Percentiles rank a stretch among this genome's conserved stretches.
Conservation (phyloP, 2,888 invertebrate species). For the Blera fallax region DNA sequence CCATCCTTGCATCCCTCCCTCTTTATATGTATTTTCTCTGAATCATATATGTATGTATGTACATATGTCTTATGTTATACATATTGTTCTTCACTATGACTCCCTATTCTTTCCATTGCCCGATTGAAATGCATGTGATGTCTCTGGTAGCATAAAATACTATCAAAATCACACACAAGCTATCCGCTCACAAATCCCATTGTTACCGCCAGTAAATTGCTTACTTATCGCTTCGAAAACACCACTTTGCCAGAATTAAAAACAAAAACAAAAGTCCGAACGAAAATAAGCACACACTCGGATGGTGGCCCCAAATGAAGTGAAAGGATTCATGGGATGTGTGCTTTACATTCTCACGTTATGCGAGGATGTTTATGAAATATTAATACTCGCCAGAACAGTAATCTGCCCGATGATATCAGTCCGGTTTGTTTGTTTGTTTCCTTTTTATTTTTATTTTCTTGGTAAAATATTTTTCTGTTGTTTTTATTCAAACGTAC, state of each 20-base stretch:
- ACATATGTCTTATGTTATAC: background rate
- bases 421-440: slow-evolving; percentile 38
- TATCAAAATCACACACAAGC: slow-evolving; percentile 34
- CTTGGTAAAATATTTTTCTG: slow-evolving; percentile 20
- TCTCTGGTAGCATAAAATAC: background rate
- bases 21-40: too few species aligned
- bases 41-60: too few species aligned
- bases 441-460: background rate
- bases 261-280: slow-evolving; percentile 13
- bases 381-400: slow-evolving; percentile 48
- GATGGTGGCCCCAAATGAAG: background rate
- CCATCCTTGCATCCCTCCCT: too few species aligned
- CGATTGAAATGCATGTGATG: slow-evolving; percentile 16
- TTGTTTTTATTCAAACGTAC: slow-evolving; percentile 50
- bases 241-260: slow-evolving; percentile 40
- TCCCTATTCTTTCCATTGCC: background rate
- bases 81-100: background rate
- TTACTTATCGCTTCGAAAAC: slow-evolving; percentile 54
- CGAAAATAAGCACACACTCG: background rate
- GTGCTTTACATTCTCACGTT: slow-evolving; percentile 28
- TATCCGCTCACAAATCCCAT: slow-evolving; percentile 22
- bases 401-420: slow-evolving; percentile 47
- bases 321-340: slow-evolving; percentile 37
- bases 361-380: slow-evolving; percentile 54
- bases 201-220: slow-evolving; percentile 44